phyloP scores from a whole-genome alignment of 1,140 invertebrate genomes.

The Drosophila asahinai region DNA sequence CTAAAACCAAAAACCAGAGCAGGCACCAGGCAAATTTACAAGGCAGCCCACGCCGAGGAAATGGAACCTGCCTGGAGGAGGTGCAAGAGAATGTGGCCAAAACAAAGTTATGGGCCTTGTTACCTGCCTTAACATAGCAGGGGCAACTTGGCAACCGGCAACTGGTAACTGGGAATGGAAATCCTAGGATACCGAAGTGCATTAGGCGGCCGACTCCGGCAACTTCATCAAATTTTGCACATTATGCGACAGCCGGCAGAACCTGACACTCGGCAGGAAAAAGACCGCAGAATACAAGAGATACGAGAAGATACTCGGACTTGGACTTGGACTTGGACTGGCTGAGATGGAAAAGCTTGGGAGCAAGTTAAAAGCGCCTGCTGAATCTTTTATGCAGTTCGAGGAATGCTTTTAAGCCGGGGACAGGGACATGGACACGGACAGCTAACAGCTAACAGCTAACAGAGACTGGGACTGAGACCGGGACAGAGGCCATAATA shows the following conservation, averaged over 20 bases:
- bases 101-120: constrained; percentile 65
- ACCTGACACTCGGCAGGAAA: constrained; percentile 73
- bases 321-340: constrained; percentile 1
- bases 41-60: constrained; percentile 50
- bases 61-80: constrained; percentile 39
- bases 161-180: constrained; percentile 23
- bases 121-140: not conserved
- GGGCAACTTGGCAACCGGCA: not conserved
- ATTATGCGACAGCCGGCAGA: constrained; percentile 75
- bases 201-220: constrained; percentile 42
- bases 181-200: constrained; percentile 53
- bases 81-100: constrained; percentile 52
- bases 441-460: not conserved
- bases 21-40: constrained; percentile 58
- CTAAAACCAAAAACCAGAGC: constrained; percentile 42
- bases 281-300: constrained; percentile 20
- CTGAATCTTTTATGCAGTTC: constrained; percentile 81
- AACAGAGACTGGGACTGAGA: constrained; percentile 50
- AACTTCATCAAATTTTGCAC: constrained; percentile 81
- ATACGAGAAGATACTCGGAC: constrained; percentile 23
- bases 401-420: constrained; percentile 76
- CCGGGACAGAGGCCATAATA: constrained; percentile 64
- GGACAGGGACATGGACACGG: constrained; percentile 9
- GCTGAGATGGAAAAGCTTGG: constrained; percentile 51
- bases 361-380: constrained; percentile 80